A percentile compares a stretch with the other conserved stretches of the same genome.
phyloP scores from a whole-genome alignment of 2,888 invertebrate species.

The Zhuqinia jingwanae region DNA sequence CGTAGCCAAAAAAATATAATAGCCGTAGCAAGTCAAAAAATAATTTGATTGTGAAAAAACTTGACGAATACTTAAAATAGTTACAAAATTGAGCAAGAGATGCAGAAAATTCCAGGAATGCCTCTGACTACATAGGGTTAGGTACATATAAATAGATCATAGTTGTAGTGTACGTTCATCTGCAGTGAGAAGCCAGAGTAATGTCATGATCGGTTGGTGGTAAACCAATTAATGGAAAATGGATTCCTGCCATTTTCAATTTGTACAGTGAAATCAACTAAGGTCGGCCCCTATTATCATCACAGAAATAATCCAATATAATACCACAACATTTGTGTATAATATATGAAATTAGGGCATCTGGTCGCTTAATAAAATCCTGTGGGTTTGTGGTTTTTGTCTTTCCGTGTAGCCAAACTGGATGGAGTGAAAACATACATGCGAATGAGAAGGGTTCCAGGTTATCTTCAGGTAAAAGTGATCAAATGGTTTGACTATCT shows the following conservation, averaged over 20 bases:
- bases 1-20: too few species aligned
- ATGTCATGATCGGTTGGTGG: constrained; percentile 50
- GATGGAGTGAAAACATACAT: constrained; percentile 99
- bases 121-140: too few species aligned
- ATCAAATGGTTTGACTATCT: constrained; percentile 99
- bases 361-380: constrained; percentile 2
- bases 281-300: not conserved
- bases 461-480: constrained; percentile 97
- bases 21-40: too few species aligned
- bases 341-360: too few species aligned
- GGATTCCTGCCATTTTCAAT: constrained; percentile 48
- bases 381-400: constrained; percentile 23
- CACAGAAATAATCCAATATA: not conserved
- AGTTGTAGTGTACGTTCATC: not conserved
- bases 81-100: not conserved
- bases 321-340: not conserved
- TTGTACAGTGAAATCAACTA: constrained; percentile 32
- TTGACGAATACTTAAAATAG: too few species aligned
- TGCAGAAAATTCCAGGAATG: not conserved
- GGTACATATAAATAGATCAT: too few species aligned
- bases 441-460: constrained; percentile 97
- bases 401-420: constrained; percentile 90
- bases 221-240: constrained; percentile 64
- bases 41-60: not conserved
- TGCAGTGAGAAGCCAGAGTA: not conserved